Conservation (phyloP, 2,888 invertebrate species). For the Xestia xanthographa region DNA sequence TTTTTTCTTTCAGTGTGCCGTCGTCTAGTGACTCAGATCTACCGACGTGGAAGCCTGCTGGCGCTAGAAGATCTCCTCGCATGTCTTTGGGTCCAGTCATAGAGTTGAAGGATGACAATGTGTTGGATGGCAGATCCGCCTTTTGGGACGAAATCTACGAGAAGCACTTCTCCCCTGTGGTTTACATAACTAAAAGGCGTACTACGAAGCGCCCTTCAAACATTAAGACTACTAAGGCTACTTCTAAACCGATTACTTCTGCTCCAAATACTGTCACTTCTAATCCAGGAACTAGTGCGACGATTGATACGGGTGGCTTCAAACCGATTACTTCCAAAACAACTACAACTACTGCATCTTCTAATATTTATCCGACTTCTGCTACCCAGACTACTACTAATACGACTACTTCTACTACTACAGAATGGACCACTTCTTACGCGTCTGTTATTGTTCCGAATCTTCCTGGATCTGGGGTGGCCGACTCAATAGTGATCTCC, state of each 20-base stretch:
- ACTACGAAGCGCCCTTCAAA: not conserved
- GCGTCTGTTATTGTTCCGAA: no score
- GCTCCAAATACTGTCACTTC: not conserved
- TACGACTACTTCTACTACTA: conserved; percentile 52
- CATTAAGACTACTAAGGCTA: conserved; percentile 6
- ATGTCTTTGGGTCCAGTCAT: conserved; percentile 69
- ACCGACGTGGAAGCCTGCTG: conserved; percentile 69
- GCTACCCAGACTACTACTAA: not conserved
- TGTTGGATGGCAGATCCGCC: conserved; percentile 61
- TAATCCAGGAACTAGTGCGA: not conserved
- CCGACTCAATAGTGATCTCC: conserved; percentile 11
- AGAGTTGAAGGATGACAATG: conserved; percentile 56
- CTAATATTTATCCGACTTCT: not conserved
- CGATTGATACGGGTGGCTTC: not conserved
- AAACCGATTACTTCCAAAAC: not conserved
- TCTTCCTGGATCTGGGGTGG: not conserved
- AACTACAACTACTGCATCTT: not conserved
- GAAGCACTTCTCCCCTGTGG: conserved; percentile 68
- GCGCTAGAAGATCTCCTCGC: conserved; percentile 65
- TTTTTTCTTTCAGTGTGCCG: conserved; percentile 66
- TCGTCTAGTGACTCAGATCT: conserved; percentile 58
- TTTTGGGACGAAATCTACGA: conserved; percentile 76
- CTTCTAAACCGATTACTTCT: not conserved
- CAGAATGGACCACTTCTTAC: not conserved
- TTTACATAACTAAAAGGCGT: not conserved